These are phyloP conservation scores for Mellivora capensis DNA, from an alignment of 2,113 vertebrate genomes.

Conservation along the genomic window DNA sequence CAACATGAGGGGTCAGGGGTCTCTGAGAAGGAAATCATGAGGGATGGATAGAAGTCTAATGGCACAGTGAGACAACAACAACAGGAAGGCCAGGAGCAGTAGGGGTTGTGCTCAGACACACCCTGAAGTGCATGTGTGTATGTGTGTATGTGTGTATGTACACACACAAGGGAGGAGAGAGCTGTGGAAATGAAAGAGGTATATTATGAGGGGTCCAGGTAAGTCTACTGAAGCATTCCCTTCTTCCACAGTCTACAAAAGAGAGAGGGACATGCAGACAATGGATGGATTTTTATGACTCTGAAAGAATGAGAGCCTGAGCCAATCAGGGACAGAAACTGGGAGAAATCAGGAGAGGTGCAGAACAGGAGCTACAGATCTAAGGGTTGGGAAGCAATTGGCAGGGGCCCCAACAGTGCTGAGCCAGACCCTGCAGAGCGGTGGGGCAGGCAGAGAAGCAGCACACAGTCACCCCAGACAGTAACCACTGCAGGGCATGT, in stretches of 20 bases:
- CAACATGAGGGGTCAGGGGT: background rate
- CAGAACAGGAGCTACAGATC: background rate
- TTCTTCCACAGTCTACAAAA: background rate
- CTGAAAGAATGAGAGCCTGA: background rate
- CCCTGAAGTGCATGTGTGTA: background rate
- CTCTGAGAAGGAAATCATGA: background rate
- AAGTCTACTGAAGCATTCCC: background rate
- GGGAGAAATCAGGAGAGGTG: background rate
- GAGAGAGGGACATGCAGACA: background rate
- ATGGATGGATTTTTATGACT: background rate
- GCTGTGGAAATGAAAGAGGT: background rate
- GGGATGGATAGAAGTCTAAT: background rate
- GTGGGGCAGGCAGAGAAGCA: fast-evolving
- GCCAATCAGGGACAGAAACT: background rate
- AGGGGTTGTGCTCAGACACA: background rate
- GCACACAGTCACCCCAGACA: background rate
- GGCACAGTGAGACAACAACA: no score
- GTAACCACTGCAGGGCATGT: background rate
- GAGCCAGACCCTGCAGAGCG: background rate
- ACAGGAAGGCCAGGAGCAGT: background rate
- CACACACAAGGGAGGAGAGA: background rate
- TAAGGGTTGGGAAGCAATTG: no score
- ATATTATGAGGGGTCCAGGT: background rate
- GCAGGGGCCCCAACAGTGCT: background rate
- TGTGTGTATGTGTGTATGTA: background rate